A percentile compares a stretch with the other conserved stretches of the same genome.
Evolutionary conservation across 2,113 vertebrate genomes (phyloP).

Genomic region (Oncorhynchus nerka): DNA sequence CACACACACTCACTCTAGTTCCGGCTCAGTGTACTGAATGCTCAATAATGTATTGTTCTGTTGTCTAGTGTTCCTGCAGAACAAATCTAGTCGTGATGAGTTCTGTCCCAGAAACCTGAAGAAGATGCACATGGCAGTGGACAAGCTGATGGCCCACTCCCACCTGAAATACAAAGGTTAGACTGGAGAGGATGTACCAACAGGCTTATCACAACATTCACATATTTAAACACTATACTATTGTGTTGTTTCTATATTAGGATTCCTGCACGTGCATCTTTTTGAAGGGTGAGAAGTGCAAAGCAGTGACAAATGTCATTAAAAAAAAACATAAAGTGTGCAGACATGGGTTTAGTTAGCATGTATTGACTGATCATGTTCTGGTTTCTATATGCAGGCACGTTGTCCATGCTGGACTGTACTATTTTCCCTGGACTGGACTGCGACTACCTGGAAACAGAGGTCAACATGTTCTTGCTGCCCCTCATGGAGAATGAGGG

Average conservation of each 20-base stretch:
- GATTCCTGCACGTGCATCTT: not conserved
- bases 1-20: rapidly evolving
- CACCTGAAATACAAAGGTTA: constrained; percentile 89
- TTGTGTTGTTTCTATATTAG: too few species aligned
- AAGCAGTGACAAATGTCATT: too few species aligned
- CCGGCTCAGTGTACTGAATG: not conserved
- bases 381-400: constrained; percentile 64
- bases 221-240: too few species aligned
- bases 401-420: constrained; percentile 88
- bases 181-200: not conserved
- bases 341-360: too few species aligned
- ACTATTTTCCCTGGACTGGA: constrained; percentile 85
- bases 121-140: constrained; percentile 84
- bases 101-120: constrained; percentile 87
- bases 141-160: constrained; percentile 88
- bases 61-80: constrained; percentile 84
- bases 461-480: constrained; percentile 88
- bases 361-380: too few species aligned
- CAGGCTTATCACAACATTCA: too few species aligned
- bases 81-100: constrained; percentile 84
- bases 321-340: too few species aligned
- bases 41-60: not conserved
- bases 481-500: constrained; percentile 81
- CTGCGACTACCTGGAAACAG: constrained; percentile 78
- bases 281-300: not conserved